Conservation (phyloP, 2,888 invertebrate genomes). For the Spicauda simplicius region DNA sequence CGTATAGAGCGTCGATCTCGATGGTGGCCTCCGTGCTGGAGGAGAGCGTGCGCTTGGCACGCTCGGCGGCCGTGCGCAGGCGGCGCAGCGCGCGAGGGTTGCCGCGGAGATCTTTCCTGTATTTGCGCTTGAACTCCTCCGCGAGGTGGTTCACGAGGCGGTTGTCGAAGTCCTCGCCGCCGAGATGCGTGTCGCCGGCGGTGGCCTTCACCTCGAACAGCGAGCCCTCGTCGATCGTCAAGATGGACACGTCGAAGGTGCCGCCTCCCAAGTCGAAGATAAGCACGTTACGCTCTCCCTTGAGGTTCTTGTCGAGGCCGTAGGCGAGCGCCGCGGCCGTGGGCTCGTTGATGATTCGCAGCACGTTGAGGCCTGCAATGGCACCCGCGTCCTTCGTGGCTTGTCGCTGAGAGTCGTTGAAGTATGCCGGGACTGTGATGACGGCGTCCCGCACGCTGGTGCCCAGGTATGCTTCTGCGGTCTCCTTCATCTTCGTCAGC, state of each 20-base stretch:
- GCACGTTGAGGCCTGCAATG: conserved; percentile 90
- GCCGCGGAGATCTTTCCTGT: conserved; percentile 87
- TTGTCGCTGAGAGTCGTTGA: conserved; percentile 90
- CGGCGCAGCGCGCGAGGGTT: conserved; percentile 89
- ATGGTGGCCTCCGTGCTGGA: conserved; percentile 90
- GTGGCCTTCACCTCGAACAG: conserved; percentile 92
- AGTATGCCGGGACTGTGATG: conserved; percentile 92
- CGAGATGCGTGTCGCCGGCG: conserved; percentile 93
- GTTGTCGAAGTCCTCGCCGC: conserved; percentile 89
- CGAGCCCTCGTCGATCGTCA: conserved; percentile 92
- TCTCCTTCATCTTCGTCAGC: conserved; percentile 84
- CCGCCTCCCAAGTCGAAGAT: conserved; percentile 88
- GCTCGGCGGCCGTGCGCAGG: conserved; percentile 90
- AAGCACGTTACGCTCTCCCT: conserved; percentile 86
- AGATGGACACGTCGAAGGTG: conserved; percentile 93
- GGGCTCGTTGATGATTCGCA: conserved; percentile 93
- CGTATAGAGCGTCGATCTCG: conserved; percentile 90
- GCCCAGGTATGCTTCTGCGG: conserved; percentile 89
- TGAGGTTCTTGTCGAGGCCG: conserved; percentile 88
- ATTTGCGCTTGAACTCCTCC: conserved; percentile 89
- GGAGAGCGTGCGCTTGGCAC: conserved; percentile 91
- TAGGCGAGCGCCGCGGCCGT: conserved; percentile 91
- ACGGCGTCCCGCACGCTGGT: conserved; percentile 89
- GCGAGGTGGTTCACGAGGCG: conserved; percentile 87
- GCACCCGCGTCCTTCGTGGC: conserved; percentile 94